phyloP scores from a whole-genome alignment of 2,888 invertebrate genomes.

The Thereva nobilitata region DNA sequence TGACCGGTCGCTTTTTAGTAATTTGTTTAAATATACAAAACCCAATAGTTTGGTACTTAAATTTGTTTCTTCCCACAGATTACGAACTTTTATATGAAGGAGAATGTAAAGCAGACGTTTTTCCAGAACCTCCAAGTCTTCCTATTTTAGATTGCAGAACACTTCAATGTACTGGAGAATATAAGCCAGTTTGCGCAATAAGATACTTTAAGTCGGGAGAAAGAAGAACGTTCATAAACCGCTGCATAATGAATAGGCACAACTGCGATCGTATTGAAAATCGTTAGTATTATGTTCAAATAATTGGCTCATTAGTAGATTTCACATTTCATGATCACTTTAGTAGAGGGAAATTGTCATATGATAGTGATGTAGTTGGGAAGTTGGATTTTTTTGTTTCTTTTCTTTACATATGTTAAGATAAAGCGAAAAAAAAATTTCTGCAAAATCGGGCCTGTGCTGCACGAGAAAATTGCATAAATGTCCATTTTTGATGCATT shows the following conservation, averaged over 20 bases:
- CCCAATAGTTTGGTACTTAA: background rate
- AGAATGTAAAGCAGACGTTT: background rate
- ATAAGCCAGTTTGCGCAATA: slow-evolving; percentile 4
- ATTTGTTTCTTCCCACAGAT: background rate
- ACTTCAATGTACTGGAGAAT: slow-evolving; percentile 13
- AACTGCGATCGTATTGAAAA: slow-evolving; percentile 10
- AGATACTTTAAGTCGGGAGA: background rate
- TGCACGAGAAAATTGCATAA: too few species aligned
- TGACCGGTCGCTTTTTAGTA: slow-evolving; percentile 3
- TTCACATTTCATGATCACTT: too few species aligned
- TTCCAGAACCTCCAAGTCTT: background rate
- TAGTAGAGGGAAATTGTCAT: too few species aligned
- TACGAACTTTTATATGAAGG: slow-evolving; percentile 14
- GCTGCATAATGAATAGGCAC: slow-evolving; percentile 10
- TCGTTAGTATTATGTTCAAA: slow-evolving; percentile 1
- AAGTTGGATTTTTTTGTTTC: too few species aligned
- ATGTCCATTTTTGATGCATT: too few species aligned
- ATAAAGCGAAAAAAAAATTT: too few species aligned
- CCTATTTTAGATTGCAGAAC: background rate
- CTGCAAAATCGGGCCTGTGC: too few species aligned
- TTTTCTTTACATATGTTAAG: too few species aligned
- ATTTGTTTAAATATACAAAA: background rate
- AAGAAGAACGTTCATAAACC: background rate
- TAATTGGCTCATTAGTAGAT: too few species aligned
- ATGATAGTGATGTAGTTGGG: too few species aligned